Base-by-base conservation (phyloP, 37 sponge, comb jelly and placozoan species). In the Ianthella basta region DNA sequence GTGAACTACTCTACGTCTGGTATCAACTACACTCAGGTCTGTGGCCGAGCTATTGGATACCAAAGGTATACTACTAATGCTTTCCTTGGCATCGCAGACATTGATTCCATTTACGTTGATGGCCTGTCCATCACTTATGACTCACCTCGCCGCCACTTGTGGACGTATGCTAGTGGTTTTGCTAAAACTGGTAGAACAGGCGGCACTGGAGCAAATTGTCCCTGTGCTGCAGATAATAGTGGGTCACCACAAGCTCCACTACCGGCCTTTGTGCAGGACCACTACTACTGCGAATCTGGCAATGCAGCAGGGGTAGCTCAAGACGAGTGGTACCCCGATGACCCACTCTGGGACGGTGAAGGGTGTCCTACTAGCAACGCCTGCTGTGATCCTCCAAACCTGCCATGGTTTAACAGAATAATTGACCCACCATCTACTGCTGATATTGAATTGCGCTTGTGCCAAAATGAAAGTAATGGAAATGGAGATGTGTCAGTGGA, bases 341-440 rank as follows among this genome's bases (percentile, higher is more conserved):
- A 30, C 34, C 70, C 70, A 1, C 34, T 69, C 35, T 69, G 70
- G 70, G 35, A 69, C 6, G 70, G 35, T 32, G 34, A 69, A 12
- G 70, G 70, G 33, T 69, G 70, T 69, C 35, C 34, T 6, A 16
- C 34, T 13, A 6, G 70, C 1, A 69, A 33, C 34, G 34, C 29
- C 70, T 69, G 70, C 34, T 69, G 70, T 30, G 29, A 30, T 30
- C 29, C 70, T 69, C 29, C 35, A 18, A 35, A 35, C 35, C 34
- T 69, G 70, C 70, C 70, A 30, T 69, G 70, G 70, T 69, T 69
- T 35, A 34, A 33, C 34, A 69, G 70, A 69, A 69, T 35, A 30
- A 44, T 44, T 8, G 50, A 44, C 50, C 50, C 50, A 44, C 50
- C 50, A 44, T 44, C 50, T 8, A 44, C 50, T 44, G 50, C 50